Conservation (phyloP, 2,113 vertebrate genomes). For the Haliaeetus leucogaster region DNA sequence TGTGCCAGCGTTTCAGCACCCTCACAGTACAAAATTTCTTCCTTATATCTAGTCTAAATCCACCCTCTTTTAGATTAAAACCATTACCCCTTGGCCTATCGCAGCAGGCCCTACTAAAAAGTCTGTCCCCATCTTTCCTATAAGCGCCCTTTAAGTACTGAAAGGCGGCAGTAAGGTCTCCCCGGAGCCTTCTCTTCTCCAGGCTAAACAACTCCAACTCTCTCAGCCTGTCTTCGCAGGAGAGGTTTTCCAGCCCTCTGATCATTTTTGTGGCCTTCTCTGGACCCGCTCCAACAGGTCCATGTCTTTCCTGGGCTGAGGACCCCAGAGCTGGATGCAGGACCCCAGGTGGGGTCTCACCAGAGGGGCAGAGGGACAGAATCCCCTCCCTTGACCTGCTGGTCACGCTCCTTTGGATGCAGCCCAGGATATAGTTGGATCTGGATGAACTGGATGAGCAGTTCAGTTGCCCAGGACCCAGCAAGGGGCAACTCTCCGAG, state of each 20-base stretch:
- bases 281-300: background rate
- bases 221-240: background rate
- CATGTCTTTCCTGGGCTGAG: background rate
- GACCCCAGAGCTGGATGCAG: background rate
- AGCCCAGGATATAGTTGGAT: background rate
- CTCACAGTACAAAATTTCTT: no score
- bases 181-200: background rate
- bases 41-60: rapidly evolving
- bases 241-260: background rate
- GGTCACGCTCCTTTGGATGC: background rate
- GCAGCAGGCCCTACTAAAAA: background rate
- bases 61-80: background rate
- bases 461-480: background rate
- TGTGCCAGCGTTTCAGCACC: no score
- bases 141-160: no score
- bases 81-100: background rate
- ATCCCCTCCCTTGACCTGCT: background rate
- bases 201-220: background rate
- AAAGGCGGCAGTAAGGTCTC: background rate
- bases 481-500: background rate
- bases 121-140: no score
- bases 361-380: background rate
- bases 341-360: background rate
- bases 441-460: background rate
- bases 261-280: background rate